A percentile compares a stretch with the other conserved stretches of the same genome.
Evolutionary conservation across 2,113 vertebrate species (phyloP).

Genomic region (Motacilla tschutschensis): DNA sequence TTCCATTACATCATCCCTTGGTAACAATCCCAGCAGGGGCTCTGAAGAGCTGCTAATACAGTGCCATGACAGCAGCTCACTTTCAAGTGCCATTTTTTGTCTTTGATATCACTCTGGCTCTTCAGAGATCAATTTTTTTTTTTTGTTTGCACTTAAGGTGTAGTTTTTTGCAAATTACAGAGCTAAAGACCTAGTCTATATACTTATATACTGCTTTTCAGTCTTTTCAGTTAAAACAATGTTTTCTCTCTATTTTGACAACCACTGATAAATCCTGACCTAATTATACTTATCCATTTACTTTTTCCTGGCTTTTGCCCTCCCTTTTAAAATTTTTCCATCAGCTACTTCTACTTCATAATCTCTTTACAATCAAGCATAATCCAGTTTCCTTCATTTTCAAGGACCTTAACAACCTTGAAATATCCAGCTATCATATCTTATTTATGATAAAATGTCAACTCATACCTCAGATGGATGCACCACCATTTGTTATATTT

Average conservation of each 20-base stretch:
- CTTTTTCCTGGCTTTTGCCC: neutral
- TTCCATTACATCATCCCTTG: neutral
- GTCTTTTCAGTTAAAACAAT: neutral
- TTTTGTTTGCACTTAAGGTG: neutral
- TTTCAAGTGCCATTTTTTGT: neutral
- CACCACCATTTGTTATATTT: neutral
- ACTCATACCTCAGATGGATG: neutral
- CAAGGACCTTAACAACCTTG: neutral
- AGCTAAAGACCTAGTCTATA: neutral
- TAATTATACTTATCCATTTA: neutral
- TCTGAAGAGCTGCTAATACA: neutral
- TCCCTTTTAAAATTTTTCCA: neutral
- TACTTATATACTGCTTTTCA: neutral
- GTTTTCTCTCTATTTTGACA: neutral
- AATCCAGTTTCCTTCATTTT: constrained; percentile 9
- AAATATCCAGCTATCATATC: neutral
- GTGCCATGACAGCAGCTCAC: neutral
- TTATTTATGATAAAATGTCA: constrained; percentile 23
- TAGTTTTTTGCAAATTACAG: neutral
- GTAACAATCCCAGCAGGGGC: neutral
- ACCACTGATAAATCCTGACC: neutral
- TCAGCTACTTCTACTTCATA: neutral
- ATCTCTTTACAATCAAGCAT: neutral
- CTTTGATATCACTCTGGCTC: neutral
- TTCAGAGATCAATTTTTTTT: neutral